These are phyloP conservation scores for Aphelocoma coerulescens DNA, from an alignment of 2,113 vertebrate genomes.

Conservation along the genomic window DNA sequence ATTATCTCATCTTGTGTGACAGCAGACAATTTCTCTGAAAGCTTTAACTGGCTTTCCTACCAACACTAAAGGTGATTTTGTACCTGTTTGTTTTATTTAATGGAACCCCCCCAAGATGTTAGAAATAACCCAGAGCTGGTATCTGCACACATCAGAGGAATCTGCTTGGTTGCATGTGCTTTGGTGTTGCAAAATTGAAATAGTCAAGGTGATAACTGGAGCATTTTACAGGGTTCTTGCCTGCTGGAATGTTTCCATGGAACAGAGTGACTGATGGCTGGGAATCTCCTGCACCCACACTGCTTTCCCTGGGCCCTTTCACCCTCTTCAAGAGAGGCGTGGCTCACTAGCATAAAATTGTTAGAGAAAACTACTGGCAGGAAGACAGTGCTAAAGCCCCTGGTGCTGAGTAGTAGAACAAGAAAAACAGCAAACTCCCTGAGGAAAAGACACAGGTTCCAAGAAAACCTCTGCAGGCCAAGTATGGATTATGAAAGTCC, in stretches of 20 bases:
- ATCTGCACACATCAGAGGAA: fast-evolving
- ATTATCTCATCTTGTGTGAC: not conserved
- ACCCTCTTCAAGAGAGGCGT: not conserved
- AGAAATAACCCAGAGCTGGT: not conserved
- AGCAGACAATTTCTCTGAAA: not conserved
- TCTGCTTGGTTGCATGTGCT: not conserved
- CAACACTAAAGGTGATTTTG: not conserved
- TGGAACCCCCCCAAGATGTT: not conserved
- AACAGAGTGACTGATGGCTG: not conserved
- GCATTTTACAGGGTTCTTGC: not conserved
- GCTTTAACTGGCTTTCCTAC: not conserved
- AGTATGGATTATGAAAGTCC: not conserved
- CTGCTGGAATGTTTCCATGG: not conserved
- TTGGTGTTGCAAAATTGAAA: not conserved
- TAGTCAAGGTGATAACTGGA: not conserved
- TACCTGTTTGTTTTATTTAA: not conserved
- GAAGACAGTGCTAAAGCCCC: not conserved
- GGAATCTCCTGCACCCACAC: not conserved
- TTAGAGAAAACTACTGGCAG: not conserved
- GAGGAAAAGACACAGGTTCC: not conserved
- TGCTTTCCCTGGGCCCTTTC: not conserved
- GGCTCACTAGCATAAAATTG: not conserved
- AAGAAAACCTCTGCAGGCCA: not conserved
- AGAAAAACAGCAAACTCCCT: not conserved
- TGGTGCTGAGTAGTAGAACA: not conserved